Evolutionary conservation across 2,797 vertebrate species (phyloP), one percentile per base, ranked within the genome.

Genomic region (Eulemur rubriventer): DNA sequence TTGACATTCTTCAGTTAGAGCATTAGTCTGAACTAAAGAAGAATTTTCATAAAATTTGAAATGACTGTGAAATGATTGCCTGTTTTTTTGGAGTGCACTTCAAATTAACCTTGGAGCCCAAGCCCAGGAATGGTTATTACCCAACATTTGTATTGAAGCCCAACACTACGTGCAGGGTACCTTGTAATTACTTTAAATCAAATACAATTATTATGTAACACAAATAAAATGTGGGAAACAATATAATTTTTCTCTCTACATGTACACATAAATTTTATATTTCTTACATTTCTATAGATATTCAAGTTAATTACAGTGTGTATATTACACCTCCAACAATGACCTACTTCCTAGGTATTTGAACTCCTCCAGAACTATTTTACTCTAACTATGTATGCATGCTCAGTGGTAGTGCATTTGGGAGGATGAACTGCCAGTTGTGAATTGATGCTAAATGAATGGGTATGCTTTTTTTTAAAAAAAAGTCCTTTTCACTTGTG

Each of bases 361-460:
- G 96, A 96, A 95, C 91, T 95, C 17, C 46, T 95, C 88, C 57
- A 83, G 93, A 90, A 97, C 88, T 83, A 78, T 94, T 96, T 67
- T 46, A 76, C 72, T 86, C 90, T 73, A 88, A 83, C 96, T 97
- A 96, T 95, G 90, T 46, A 86, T 88, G 50, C 73, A 5, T 38
- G 70, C 95, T 98, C 95, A 91, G 92, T 96, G 91, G 91, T 90
- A 93, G 93, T 96, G 91, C 61, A 86, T 95, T 97, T 96, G 92
- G 67, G 70, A 92, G 97, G 91, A 96, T 94, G 63, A 89, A 70
- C 78, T 97, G 95, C 96, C 96, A 96, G 94, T 86, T 96, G 94
- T 94, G 91, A 98, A 78, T 86, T 96, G 97, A 96, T 96, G 89
- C 81, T 97, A 98, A 98, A 95, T 90, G 98, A 98, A 95, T 95